Conservation (phyloP, 2,797 vertebrate genomes). For the Enoplosus armatus region DNA sequence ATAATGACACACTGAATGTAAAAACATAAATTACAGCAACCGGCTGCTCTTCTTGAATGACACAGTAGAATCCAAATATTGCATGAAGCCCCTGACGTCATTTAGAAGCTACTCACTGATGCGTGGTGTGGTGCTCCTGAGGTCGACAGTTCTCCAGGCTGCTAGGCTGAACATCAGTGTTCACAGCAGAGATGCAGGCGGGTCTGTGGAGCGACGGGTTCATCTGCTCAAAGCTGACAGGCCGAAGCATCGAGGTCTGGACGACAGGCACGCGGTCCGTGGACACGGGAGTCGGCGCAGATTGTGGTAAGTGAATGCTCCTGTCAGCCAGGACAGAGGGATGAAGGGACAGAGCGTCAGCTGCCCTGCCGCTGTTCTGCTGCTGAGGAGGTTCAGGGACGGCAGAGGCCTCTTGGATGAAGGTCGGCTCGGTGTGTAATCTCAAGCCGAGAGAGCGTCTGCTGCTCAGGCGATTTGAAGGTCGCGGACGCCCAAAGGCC, state of each 20-base stretch:
- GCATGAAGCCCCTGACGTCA: no score
- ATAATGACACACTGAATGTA: no score
- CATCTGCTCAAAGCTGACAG: neutral
- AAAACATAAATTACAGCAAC: no score
- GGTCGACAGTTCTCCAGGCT: neutral
- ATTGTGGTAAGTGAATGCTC: neutral
- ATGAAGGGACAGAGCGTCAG: neutral
- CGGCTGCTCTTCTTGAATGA: no score
- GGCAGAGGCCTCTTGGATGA: conserved; percentile 3
- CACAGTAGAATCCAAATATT: no score
- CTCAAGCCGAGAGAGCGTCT: conserved; percentile 43
- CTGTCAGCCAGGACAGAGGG: conserved; percentile 13
- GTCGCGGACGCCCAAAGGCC: neutral
- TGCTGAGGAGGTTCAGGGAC: neutral
- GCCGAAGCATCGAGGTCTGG: neutral
- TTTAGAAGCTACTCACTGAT: conserved; percentile 74
- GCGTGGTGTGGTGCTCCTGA: neutral
- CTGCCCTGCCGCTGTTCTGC: neutral
- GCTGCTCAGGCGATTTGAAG: conserved; percentile 23
- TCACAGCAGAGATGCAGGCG: neutral
- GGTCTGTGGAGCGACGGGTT: conserved; percentile 5
- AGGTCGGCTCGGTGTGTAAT: neutral
- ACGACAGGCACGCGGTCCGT: neutral
- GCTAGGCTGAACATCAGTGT: neutral
- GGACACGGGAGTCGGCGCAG: rapidly evolving